Conservation (phyloP, 2,888 invertebrate genomes). For the Liposcelis brunnea region DNA sequence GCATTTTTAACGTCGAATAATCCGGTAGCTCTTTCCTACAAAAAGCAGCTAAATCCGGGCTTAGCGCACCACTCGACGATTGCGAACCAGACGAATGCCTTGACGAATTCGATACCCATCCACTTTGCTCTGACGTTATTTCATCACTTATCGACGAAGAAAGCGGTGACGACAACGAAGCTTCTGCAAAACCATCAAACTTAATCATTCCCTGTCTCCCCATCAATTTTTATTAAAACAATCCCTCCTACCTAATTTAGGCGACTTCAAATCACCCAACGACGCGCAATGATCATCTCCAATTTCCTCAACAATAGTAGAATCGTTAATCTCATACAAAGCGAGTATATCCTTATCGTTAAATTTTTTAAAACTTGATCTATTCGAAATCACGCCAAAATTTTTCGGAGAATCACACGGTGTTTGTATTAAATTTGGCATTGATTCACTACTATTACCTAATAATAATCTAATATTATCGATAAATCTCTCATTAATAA, state of each 20-base stretch:
- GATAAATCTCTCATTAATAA: slow-evolving; percentile 21
- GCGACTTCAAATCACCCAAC: no score
- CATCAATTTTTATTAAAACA: no score
- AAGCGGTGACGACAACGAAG: slow-evolving; percentile 23
- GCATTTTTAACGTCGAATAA: slow-evolving; percentile 32
- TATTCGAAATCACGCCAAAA: no score
- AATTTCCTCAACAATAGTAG: no score
- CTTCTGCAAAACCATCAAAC: background rate
- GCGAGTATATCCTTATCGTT: no score
- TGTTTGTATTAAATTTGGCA: slow-evolving; percentile 47
- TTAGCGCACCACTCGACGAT: background rate
- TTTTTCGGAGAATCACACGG: slow-evolving; percentile 23
- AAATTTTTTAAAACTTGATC: no score
- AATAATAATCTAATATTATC: slow-evolving; percentile 27
- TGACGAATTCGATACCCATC: slow-evolving; percentile 59
- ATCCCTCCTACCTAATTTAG: no score
- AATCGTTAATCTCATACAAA: no score
- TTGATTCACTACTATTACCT: slow-evolving; percentile 45
- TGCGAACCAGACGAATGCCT: slow-evolving; percentile 28
- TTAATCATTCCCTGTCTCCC: no score
- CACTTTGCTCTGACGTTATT: slow-evolving; percentile 62
- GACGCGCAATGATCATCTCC: no score
- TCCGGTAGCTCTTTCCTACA: background rate
- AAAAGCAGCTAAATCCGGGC: slow-evolving; percentile 2
- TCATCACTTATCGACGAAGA: slow-evolving; percentile 26